These are phyloP conservation scores for Halcyon senegalensis DNA, from an alignment of 2,113 vertebrate species.

Conservation along the genomic window DNA sequence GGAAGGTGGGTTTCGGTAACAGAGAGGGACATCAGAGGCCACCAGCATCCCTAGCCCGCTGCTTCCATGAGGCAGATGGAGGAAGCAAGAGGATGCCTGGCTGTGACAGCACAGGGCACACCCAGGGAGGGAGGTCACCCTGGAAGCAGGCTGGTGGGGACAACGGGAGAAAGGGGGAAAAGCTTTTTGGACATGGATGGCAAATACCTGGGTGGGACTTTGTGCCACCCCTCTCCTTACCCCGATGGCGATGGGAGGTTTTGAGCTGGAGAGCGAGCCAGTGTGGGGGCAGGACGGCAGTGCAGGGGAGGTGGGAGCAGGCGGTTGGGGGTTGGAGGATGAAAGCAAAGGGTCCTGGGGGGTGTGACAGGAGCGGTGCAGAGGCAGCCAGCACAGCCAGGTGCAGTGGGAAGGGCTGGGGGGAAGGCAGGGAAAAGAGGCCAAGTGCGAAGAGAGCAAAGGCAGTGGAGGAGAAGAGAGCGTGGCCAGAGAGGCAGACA, in stretches of 20 bases:
- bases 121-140: accelerated
- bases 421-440: slow-evolving; percentile 45
- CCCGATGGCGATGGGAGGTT: background rate
- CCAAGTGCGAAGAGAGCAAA: slow-evolving; percentile 69
- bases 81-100: background rate
- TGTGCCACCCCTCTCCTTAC: background rate
- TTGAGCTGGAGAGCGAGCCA: background rate
- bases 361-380: background rate
- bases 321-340: background rate
- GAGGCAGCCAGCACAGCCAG: slow-evolving; percentile 54
- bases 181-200: background rate
- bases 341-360: slow-evolving; percentile 14
- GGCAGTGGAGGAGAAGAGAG: slow-evolving; percentile 27
- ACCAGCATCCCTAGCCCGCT: background rate
- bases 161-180: background rate
- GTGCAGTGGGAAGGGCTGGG: slow-evolving; percentile 40
- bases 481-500: slow-evolving; percentile 57
- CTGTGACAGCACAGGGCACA: background rate
- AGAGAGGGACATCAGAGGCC: background rate
- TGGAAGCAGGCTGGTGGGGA: background rate
- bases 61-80: background rate
- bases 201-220: background rate
- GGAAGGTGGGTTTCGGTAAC: background rate
- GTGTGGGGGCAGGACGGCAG: background rate
- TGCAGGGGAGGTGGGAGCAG: background rate